Conservation (phyloP, 2,888 invertebrate species). For the Scaeva pyrastri region DNA sequence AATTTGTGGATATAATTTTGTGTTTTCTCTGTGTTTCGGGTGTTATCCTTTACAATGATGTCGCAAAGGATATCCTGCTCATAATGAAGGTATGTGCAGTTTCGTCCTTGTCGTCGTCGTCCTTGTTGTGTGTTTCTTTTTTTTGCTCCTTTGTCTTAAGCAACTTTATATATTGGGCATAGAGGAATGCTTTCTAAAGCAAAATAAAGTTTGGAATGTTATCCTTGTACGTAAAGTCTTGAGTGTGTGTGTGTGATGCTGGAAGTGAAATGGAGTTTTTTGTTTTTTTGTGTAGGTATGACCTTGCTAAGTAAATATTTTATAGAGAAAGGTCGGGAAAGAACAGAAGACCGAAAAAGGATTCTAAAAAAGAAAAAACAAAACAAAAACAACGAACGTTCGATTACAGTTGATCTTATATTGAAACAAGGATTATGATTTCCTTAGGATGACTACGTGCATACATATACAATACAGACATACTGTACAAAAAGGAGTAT, state of each 20-base stretch:
- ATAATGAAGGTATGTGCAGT: slow-evolving; percentile 34
- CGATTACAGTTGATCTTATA: slow-evolving; percentile 32
- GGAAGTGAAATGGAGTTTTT: slow-evolving; percentile 2
- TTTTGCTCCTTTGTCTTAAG: too few relatives aligned
- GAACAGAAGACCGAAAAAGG: neutral
- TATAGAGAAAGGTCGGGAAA: slow-evolving; percentile 18
- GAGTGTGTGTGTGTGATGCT: neutral
- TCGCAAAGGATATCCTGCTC: slow-evolving; percentile 42
- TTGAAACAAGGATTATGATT: slow-evolving; percentile 22
- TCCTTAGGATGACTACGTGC: neutral
- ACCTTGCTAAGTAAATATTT: slow-evolving; percentile 43
- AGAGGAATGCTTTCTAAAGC: neutral
- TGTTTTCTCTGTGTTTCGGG: slow-evolving; percentile 38
- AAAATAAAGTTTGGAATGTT: slow-evolving; percentile 48
- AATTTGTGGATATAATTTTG: slow-evolving; percentile 46
- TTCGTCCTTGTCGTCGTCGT: slow-evolving; percentile 20
- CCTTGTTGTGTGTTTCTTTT: too few relatives aligned
- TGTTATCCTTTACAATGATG: slow-evolving; percentile 57
- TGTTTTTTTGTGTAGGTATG: too few relatives aligned
- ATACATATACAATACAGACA: too few relatives aligned
- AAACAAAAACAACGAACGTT: neutral
- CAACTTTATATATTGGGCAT: neutral
- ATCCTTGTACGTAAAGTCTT: slow-evolving; percentile 10
- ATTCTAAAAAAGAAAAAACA: neutral
- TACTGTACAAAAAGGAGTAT: neutral